phyloP scores from a whole-genome alignment of 2,797 vertebrate species.

The Cirrhinus molitorella region DNA sequence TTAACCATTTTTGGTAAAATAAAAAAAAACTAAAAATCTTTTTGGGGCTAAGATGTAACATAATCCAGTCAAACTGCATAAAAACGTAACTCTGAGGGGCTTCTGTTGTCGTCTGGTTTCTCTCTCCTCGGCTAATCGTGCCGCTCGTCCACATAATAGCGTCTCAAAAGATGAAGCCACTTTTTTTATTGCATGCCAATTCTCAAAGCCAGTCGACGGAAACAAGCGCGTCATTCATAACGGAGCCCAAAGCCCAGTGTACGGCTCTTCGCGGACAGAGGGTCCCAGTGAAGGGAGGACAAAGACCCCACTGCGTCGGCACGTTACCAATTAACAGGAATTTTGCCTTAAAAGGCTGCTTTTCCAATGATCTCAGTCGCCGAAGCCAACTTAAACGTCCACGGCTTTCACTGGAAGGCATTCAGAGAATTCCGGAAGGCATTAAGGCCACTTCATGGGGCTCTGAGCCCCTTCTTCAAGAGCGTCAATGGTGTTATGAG shows the following conservation, averaged over 20 bases:
- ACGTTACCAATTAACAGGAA: slow-evolving; percentile 80
- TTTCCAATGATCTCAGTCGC: slow-evolving; percentile 74
- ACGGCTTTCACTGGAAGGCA: slow-evolving; percentile 72
- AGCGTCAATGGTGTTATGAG: slow-evolving; percentile 55
- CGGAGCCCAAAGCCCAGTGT: slow-evolving; percentile 61
- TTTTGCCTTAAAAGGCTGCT: slow-evolving; percentile 68
- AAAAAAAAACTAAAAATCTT: no score
- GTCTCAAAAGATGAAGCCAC: slow-evolving; percentile 59
- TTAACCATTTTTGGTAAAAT: no score
- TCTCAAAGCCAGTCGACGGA: slow-evolving; percentile 59
- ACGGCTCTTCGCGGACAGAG: slow-evolving; percentile 72
- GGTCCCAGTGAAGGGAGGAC: slow-evolving; percentile 69
- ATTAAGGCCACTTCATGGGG: slow-evolving; percentile 68
- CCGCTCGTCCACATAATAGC: slow-evolving; percentile 12
- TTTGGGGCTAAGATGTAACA: no score
- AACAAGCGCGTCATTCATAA: slow-evolving; percentile 79
- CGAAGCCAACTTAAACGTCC: slow-evolving; percentile 68
- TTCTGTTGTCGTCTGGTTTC: slow-evolving; percentile 15
- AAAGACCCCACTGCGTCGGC: slow-evolving; percentile 73
- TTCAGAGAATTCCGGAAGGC: slow-evolving; percentile 77
- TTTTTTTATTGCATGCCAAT: slow-evolving; percentile 57
- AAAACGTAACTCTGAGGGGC: neutral
- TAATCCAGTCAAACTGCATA: neutral
- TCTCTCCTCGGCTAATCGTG: neutral
- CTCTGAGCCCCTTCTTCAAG: slow-evolving; percentile 43